Evolutionary conservation across 2,888 invertebrate species (phyloP).

Genomic region (Drosophila lacicola): DNA sequence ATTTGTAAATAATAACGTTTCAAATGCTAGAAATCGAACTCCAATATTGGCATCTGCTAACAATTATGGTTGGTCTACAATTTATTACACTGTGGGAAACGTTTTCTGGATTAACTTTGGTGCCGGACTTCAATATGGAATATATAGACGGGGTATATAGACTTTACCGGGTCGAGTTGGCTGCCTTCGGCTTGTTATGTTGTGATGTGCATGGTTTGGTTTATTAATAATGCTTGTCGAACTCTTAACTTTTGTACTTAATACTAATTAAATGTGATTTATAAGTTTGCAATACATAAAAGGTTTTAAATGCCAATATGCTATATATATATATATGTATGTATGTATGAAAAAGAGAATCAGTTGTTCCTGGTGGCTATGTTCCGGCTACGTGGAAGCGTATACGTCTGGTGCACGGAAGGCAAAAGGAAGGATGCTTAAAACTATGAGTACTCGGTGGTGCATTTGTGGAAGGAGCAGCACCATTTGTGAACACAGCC

Average conservation of each 20-base stretch:
- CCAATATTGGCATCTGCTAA: too few relatives aligned
- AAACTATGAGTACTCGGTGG: conserved; percentile 45
- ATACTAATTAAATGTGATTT: conserved; percentile 16
- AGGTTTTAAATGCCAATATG: conserved; percentile 26
- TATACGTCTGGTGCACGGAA: too few relatives aligned
- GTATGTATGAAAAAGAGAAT: neutral
- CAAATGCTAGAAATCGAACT: too few relatives aligned
- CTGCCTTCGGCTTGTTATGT: too few relatives aligned
- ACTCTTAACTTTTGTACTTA: neutral
- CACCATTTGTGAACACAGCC: conserved; percentile 49
- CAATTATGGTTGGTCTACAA: too few relatives aligned
- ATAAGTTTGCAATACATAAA: conserved; percentile 11
- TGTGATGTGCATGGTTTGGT: conserved; percentile 28
- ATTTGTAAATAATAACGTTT: too few relatives aligned
- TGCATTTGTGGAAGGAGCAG: conserved; percentile 24
- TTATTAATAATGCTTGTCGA: conserved; percentile 24
- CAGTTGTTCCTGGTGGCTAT: neutral
- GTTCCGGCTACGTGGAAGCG: neutral
- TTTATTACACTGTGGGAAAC: too few relatives aligned
- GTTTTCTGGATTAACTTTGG: too few relatives aligned
- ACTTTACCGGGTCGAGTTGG: neutral
- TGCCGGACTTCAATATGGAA: too few relatives aligned
- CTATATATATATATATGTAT: conserved; percentile 1
- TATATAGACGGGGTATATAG: too few relatives aligned
- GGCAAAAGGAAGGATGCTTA: conserved; percentile 17